Base-by-base conservation (phyloP, 2,113 vertebrate genomes). In the Syngnathus floridae region DNA sequence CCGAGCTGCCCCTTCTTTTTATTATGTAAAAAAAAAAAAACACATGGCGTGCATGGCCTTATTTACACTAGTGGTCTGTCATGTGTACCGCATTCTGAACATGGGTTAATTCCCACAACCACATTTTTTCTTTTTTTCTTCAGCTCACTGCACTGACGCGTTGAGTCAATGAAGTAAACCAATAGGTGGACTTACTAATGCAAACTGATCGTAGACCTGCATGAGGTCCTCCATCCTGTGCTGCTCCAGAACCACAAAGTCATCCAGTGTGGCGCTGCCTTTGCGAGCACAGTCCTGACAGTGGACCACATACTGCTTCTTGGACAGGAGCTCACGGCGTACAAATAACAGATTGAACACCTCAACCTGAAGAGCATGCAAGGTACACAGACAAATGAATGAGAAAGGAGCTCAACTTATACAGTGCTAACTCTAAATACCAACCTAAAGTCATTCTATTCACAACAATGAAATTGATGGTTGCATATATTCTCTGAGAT, bases 141-240 rank as follows among this genome's bases (percentile, higher is more conserved):
- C 26, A 52, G 11, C 21, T 54, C 21, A 54, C 4, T 12, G 5
- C 2, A 22, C 26, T 31, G 21, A 54, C 4, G 52, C 22, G 17
- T 51, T 6, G 19, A 43, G 43, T 19, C n/a, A 37, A 8, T 56
- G 41, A n/a, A 56, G 41, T n/a, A 8, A 31, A 12, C 41, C 49
- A 0, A 10, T 16, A 26, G n/a, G 62, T 2, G 0, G 61, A 95
- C 97, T 97, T 93, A 99, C 97, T 95, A 99, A 94, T 93, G 95
- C 95, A 94, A 99, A 99, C 88, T 96, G 94, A 92, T 99, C 97
- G 89, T 98, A 99, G 90, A 98, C 92, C 90, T 97, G 94, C 94
- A 96, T 96, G 87, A 99, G 92, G 88, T 99, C 94, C 81, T 98
- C 97, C 90, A 95, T 93, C 91, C 93, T 92, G 91, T 97, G 94